These are phyloP conservation scores for Hypocryptadius cinnamomeus DNA, from an alignment of 2,113 vertebrate genomes.

Conservation along the genomic window DNA sequence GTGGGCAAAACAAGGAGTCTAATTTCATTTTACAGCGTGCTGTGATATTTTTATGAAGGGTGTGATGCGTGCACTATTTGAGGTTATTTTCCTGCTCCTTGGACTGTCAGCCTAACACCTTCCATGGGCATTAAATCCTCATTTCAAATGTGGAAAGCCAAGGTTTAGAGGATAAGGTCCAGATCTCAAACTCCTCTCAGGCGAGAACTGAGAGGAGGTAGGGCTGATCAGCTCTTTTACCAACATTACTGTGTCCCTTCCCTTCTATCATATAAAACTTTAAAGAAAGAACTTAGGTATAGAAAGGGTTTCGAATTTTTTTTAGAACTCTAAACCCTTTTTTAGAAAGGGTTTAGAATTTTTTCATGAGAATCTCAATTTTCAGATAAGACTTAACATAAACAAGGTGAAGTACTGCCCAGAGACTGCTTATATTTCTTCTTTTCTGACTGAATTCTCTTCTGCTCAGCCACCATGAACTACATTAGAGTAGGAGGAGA, in stretches of 20 bases:
- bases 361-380: not conserved
- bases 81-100: not conserved
- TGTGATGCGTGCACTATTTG: not conserved
- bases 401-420: not conserved
- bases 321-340: not conserved
- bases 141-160: not conserved
- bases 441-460: not conserved
- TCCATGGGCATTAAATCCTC: not conserved
- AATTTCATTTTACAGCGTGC: constrained; percentile 28
- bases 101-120: constrained; percentile 5
- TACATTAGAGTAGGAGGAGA: not conserved
- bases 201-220: not conserved
- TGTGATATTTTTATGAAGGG: constrained; percentile 36
- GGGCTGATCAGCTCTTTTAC: not conserved
- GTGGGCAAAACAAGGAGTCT: constrained; percentile 2
- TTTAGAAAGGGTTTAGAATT: not conserved
- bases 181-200: not conserved
- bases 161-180: not conserved
- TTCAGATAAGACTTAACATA: not conserved
- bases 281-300: not conserved
- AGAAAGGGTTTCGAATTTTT: not conserved
- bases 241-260: not conserved
- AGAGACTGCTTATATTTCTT: not conserved
- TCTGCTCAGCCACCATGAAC: not conserved
- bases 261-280: not conserved